These are phyloP conservation scores for Dicentrarchus labrax DNA, from an alignment of 2,113 vertebrate genomes.

Conservation along the genomic window DNA sequence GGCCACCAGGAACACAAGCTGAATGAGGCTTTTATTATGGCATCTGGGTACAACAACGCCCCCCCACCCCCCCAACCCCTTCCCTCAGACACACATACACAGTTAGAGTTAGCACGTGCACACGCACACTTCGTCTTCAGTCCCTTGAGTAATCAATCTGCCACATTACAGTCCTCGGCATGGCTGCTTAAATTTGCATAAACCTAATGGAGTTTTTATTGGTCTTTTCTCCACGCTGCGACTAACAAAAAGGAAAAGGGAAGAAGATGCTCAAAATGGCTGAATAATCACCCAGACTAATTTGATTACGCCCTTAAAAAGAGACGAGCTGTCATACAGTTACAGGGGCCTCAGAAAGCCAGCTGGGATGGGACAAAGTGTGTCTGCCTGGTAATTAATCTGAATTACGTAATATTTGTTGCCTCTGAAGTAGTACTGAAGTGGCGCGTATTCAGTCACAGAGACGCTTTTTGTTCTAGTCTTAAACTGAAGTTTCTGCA, in stretches of 20 bases:
- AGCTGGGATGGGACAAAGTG: constrained; percentile 58
- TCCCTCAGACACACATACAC: constrained; percentile 42
- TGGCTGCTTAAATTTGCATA: constrained; percentile 79
- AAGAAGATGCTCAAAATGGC: constrained; percentile 68
- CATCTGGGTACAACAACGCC: constrained; percentile 80
- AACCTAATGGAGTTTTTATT: constrained; percentile 84
- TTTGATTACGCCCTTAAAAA: constrained; percentile 79
- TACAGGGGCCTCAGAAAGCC: constrained; percentile 61
- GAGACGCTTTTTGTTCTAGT: constrained; percentile 56
- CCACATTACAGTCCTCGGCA: constrained; percentile 72
- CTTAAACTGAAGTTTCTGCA: constrained; percentile 24
- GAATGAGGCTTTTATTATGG: constrained; percentile 83
- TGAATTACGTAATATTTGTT: constrained; percentile 64
- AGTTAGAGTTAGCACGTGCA: constrained; percentile 63
- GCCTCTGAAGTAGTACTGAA: constrained; percentile 55
- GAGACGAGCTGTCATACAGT: constrained; percentile 74
- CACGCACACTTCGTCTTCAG: constrained; percentile 57
- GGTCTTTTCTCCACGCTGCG: constrained; percentile 68
- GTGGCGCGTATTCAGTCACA: constrained; percentile 46
- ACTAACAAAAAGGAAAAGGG: constrained; percentile 62
- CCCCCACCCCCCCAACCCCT: neutral
- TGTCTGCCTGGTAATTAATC: constrained; percentile 73
- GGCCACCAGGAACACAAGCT: constrained; percentile 76
- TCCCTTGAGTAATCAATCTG: constrained; percentile 82
- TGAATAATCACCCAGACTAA: constrained; percentile 79